Evolutionary conservation across 2,113 vertebrate species (phyloP).

Genomic region (Lepus americanus): DNA sequence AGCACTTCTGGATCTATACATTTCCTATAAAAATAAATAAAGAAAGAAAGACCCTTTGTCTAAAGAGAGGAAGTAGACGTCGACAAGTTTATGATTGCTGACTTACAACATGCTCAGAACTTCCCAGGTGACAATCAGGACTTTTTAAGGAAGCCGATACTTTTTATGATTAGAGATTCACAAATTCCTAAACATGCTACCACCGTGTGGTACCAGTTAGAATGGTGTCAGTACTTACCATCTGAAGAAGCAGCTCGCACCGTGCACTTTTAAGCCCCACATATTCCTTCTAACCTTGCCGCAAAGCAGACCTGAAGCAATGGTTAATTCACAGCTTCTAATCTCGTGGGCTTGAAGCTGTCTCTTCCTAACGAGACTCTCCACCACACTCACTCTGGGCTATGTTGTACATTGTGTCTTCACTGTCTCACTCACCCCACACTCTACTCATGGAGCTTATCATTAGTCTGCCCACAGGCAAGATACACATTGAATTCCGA

Average conservation of each 20-base stretch:
- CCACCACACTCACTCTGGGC: slow-evolving; percentile 15
- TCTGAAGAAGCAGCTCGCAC: slow-evolving; percentile 55
- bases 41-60: slow-evolving; percentile 51
- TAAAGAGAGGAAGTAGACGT: neutral
- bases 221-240: slow-evolving; percentile 77
- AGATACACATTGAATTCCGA: slow-evolving; percentile 59
- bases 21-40: neutral
- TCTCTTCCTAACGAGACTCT: slow-evolving; percentile 43
- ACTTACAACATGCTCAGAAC: slow-evolving; percentile 45
- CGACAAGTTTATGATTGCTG: slow-evolving; percentile 8
- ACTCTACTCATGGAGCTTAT: slow-evolving; percentile 54
- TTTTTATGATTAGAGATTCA: slow-evolving; percentile 50
- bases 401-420: slow-evolving; percentile 7
- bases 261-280: slow-evolving; percentile 24
- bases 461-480: slow-evolving; percentile 72
- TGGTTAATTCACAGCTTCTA: slow-evolving; percentile 13
- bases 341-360: neutral
- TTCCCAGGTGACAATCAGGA: neutral
- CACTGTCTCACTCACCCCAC: slow-evolving; percentile 61
- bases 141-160: slow-evolving; percentile 29
- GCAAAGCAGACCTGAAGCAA: slow-evolving; percentile 44
- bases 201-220: slow-evolving; percentile 50
- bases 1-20: neutral
- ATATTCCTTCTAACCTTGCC: slow-evolving; percentile 53
- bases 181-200: neutral